A percentile compares a stretch with the other conserved stretches of the same genome.
Conservation (phyloP, 2,797 vertebrate species). For the Corythornis leucogaster region DNA sequence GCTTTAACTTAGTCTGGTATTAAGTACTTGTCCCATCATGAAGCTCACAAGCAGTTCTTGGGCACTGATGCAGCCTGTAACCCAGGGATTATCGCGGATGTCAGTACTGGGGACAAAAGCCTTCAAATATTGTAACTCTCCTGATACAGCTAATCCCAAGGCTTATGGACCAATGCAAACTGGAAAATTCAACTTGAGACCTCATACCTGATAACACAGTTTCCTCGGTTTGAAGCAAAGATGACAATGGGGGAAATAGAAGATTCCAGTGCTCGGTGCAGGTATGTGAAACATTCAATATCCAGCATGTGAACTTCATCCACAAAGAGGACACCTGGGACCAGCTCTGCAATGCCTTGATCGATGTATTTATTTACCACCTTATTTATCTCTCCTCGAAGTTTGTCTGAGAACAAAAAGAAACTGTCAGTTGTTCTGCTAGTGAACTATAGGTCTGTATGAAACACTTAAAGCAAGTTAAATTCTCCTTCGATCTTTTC, state of each 20-base stretch:
- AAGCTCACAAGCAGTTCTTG: background rate
- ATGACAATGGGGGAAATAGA: conserved; percentile 97
- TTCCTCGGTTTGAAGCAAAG: conserved; percentile 97
- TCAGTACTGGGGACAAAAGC: background rate
- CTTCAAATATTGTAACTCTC: background rate
- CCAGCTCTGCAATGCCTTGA: conserved; percentile 96
- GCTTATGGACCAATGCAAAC: background rate
- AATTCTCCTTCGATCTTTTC: background rate
- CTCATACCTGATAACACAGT: conserved; percentile 92
- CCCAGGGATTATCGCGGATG: background rate
- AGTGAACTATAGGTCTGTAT: background rate
- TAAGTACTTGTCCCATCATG: background rate
- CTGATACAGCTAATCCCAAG: background rate
- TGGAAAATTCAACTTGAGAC: background rate
- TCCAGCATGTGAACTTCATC: conserved; percentile 99
- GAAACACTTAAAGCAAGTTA: background rate
- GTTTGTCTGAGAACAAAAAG: conserved; percentile 86
- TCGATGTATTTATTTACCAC: conserved; percentile 99
- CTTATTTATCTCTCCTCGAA: conserved; percentile 97
- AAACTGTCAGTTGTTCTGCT: background rate
- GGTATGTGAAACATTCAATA: conserved; percentile 98
- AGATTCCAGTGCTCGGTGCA: conserved; percentile 95
- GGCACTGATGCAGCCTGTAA: background rate
- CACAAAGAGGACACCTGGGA: conserved; percentile 95
- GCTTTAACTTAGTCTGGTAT: background rate